A percentile compares a stretch with the other conserved stretches of the same genome.
Conservation (phyloP, 2,113 vertebrate genomes). For the Heptranchias perlo region DNA sequence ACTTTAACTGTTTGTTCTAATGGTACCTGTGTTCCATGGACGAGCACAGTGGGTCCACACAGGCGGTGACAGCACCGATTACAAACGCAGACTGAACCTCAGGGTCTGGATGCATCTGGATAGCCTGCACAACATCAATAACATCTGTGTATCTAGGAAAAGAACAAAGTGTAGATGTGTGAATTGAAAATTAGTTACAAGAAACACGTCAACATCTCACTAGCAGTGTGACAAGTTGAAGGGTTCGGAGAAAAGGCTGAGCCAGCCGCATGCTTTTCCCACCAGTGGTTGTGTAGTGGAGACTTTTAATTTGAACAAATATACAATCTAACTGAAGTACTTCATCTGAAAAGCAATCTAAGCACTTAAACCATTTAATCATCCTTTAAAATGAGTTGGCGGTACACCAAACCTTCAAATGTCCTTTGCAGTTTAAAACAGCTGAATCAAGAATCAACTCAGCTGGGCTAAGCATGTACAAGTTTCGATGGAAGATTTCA, state of each 20-base stretch:
- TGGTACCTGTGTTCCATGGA: conserved; percentile 85
- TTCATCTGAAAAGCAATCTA: neutral
- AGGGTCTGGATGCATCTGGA: conserved; percentile 80
- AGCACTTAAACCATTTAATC: neutral
- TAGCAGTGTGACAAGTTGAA: neutral
- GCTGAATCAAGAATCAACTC: neutral
- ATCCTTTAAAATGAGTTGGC: neutral
- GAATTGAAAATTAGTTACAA: conserved; percentile 28
- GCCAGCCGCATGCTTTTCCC: neutral
- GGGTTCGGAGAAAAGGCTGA: neutral
- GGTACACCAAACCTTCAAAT: neutral
- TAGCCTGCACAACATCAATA: conserved; percentile 82
- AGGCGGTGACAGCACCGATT: conserved; percentile 75
- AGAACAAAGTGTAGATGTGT: neutral
- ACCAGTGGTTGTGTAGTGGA: neutral
- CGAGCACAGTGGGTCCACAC: conserved; percentile 80
- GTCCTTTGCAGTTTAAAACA: neutral
- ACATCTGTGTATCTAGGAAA: conserved; percentile 75
- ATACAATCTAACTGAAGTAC: neutral
- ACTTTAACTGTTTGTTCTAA: neutral
- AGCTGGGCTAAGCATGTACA: neutral
- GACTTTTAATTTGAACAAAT: neutral
- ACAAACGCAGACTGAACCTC: conserved; percentile 65
- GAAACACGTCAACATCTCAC: neutral
- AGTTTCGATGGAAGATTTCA: neutral